Base-by-base conservation (phyloP, 2,888 invertebrate species). In the Drosophila paranaensis region DNA sequence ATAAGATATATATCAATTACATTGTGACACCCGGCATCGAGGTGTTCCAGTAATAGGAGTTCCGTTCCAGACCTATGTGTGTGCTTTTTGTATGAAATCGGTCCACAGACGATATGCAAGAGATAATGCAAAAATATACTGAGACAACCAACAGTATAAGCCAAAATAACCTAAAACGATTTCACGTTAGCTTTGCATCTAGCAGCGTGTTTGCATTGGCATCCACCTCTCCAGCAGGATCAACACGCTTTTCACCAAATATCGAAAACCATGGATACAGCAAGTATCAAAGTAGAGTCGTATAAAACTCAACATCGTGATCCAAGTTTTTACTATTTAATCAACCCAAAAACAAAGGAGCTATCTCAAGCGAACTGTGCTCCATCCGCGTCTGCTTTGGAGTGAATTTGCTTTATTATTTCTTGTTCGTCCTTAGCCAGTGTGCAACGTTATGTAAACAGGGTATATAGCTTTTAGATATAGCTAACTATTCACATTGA, bases 41-140 rank as follows among this genome's bases (percentile, higher is more conserved):
- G 14, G 90, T 92, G 65, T 92, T 92, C 92, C 92, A 93, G 73
- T 89, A 91, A 64, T 92, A 90, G 20, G 88, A 91, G 70, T 93
- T 92, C 14, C 90, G 89, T 65, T 93, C 92, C 3, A 93, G 74
- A 13, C 92, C 89, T 16, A 93, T 87, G 8, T 92, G 92, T 0
- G 91, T 92, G 68, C 92, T 92, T 62, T 92, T 92, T 0, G 87
- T 88, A 9, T 90, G 76, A 63, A 89, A 93, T 11, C 91, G 91
- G 46, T 91, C 71, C 46, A 91, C 80, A 10, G 92, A 92, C 42
- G 91, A 79, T 13, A 93, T 62, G 35, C 90, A 89, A 42, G 93
- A 79, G 39, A 87, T 57, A 35, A 91, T 82, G 54, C 90, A 91
- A 33, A 81, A 87, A 58, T 77, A 89, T 13, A 92, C 62, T 0